Conservation (phyloP, 2,113 vertebrate genomes). For the Nematolebias whitei region DNA sequence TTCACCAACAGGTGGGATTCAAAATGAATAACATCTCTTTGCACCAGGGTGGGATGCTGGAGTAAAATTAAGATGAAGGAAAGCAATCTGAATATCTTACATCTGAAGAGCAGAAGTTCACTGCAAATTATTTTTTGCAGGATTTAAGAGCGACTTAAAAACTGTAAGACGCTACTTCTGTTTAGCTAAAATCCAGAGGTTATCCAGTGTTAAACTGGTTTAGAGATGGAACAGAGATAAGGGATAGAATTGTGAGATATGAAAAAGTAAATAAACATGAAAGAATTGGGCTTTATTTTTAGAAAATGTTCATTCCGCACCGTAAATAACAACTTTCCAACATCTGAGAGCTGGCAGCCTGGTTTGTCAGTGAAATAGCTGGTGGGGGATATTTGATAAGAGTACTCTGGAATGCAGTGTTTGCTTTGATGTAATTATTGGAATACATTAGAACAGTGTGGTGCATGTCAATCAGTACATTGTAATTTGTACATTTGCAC, state of each 20-base stretch:
- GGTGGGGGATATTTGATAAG: slow-evolving; percentile 17
- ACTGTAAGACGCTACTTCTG: not conserved
- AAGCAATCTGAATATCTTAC: slow-evolving; percentile 1
- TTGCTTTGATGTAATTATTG: slow-evolving; percentile 49
- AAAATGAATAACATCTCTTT: slow-evolving; percentile 19
- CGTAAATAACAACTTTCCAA: not conserved
- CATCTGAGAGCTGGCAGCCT: slow-evolving; percentile 6
- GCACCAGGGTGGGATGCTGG: not conserved
- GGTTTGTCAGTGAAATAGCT: slow-evolving; percentile 23
- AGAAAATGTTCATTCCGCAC: slow-evolving; percentile 1
- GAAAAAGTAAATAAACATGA: slow-evolving; percentile 5
- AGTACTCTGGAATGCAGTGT: slow-evolving; percentile 34
- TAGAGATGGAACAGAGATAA: not conserved
- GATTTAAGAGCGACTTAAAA: not conserved
- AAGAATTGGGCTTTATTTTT: not conserved
- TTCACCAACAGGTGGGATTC: not conserved
- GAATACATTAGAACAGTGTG: slow-evolving; percentile 56
- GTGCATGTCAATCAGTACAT: slow-evolving; percentile 51
- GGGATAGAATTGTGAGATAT: not conserved
- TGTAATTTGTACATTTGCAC: slow-evolving; percentile 51
- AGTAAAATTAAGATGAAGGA: not conserved
- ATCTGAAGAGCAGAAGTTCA: slow-evolving; percentile 4
- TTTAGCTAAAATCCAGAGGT: not conserved
- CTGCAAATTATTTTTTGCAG: not conserved
- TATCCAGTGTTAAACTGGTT: not conserved